Percentiles rank a stretch among this genome's conserved stretches.
phyloP scores from a whole-genome alignment of 2,113 vertebrate species.

The Acinonyx jubatus region DNA sequence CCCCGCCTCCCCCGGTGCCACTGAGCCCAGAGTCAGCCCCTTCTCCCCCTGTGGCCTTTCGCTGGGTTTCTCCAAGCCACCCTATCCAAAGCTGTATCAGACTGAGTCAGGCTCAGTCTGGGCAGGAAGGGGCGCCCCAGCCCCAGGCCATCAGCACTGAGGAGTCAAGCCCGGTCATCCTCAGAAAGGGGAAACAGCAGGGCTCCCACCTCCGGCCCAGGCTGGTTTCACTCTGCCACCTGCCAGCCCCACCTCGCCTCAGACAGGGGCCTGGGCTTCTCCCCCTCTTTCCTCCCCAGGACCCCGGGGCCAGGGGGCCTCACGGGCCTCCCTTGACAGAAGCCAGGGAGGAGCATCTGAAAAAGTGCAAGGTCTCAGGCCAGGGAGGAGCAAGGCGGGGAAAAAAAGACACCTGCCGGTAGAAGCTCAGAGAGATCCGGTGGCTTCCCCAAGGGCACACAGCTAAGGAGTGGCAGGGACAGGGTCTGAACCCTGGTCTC shows the following conservation, averaged over 20 bases:
- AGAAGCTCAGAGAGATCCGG: not conserved
- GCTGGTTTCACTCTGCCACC: not conserved
- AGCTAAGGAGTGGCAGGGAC: not conserved
- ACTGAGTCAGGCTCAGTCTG: not conserved
- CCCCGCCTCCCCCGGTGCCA: not conserved
- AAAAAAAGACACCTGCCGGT: not conserved
- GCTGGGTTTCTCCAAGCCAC: not conserved
- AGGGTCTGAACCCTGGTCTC: not conserved
- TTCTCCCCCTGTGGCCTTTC: not conserved
- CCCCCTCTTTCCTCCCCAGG: not conserved
- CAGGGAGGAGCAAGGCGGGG: not conserved
- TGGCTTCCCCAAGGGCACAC: not conserved
- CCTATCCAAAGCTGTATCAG: fast-evolving
- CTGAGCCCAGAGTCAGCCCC: not conserved
- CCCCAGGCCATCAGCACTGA: not conserved
- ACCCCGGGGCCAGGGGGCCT: not conserved
- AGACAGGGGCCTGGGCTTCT: fast-evolving
- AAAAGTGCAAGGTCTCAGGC: not conserved
- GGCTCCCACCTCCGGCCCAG: not conserved
- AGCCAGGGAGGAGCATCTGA: not conserved
- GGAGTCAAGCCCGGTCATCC: not conserved
- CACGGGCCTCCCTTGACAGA: not conserved
- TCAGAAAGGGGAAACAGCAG: not conserved
- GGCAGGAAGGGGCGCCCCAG: not conserved
- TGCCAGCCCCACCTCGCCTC: fast-evolving